phyloP scores from a whole-genome alignment of 2,888 invertebrate genomes.

The Archips xylosteana region DNA sequence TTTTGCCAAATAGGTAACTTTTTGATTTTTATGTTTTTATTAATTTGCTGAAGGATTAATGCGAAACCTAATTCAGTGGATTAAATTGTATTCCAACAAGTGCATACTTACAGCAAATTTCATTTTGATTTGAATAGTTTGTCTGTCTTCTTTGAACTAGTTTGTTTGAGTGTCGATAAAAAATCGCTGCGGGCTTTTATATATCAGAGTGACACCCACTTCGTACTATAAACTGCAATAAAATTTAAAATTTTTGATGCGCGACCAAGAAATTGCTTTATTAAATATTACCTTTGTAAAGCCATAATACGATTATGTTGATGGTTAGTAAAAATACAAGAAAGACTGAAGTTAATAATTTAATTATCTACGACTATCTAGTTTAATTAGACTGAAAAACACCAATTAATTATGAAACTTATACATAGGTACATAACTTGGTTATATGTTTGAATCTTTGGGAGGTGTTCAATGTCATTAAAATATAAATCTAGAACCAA shows the following conservation, averaged over 20 bases:
- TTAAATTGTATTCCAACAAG: neutral
- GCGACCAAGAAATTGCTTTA: conserved; percentile 35
- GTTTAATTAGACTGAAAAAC: no score
- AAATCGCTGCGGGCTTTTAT: conserved; percentile 76
- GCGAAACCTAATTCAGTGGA: neutral
- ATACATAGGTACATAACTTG: no score
- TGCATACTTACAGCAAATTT: conserved; percentile 71
- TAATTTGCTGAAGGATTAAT: neutral
- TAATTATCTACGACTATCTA: no score
- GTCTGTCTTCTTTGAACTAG: conserved; percentile 76
- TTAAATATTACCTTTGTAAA: conserved; percentile 31
- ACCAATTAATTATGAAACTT: no score
- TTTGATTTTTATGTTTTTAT: conserved; percentile 1
- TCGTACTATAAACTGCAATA: conserved; percentile 70
- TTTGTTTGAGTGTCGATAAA: conserved; percentile 73
- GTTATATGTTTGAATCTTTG: neutral
- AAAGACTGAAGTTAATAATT: neutral
- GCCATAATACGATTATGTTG: conserved; percentile 12
- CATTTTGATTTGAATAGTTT: conserved; percentile 62
- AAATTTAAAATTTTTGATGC: conserved; percentile 46
- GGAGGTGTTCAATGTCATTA: neutral
- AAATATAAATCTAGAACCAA: neutral
- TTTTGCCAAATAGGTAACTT: no score
- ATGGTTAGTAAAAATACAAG: neutral
- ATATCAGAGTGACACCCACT: conserved; percentile 70